Conservation (phyloP, 1,140 invertebrate genomes). For the Calliphora vicina region DNA sequence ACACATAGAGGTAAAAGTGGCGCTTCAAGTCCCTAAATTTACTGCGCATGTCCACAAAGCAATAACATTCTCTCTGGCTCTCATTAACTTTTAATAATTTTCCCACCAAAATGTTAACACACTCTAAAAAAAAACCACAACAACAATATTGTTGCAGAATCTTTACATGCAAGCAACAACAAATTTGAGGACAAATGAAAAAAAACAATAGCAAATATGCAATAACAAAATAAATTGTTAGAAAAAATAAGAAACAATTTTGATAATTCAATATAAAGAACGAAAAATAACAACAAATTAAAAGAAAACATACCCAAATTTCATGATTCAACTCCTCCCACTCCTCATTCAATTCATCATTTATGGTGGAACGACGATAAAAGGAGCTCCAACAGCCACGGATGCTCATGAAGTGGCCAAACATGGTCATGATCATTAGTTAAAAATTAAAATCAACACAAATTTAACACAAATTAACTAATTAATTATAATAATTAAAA, state of each 20-base stretch:
- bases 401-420: neutral
- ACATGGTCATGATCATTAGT: constrained; percentile 9
- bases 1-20: no score
- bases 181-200: neutral
- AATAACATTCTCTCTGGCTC: no score
- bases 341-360: constrained; percentile 39
- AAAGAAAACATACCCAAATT: constrained; percentile 37
- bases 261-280: neutral
- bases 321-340: constrained; percentile 37
- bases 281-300: neutral
- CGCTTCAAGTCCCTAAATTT: no score
- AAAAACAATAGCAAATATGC: neutral
- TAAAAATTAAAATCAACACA: neutral
- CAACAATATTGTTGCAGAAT: neutral
- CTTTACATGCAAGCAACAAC: neutral
- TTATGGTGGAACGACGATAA: constrained; percentile 30
- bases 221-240: neutral
- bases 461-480: constrained; percentile 2
- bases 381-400: constrained; percentile 26
- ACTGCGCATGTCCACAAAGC: no score
- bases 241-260: neutral
- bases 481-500: neutral
- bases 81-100: no score
- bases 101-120: no score
- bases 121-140: neutral